Percentiles rank a stretch among this genome's conserved stretches.
These are phyloP conservation scores for Delia radicum DNA, from an alignment of 1,140 invertebrate species.

Conservation along the genomic window DNA sequence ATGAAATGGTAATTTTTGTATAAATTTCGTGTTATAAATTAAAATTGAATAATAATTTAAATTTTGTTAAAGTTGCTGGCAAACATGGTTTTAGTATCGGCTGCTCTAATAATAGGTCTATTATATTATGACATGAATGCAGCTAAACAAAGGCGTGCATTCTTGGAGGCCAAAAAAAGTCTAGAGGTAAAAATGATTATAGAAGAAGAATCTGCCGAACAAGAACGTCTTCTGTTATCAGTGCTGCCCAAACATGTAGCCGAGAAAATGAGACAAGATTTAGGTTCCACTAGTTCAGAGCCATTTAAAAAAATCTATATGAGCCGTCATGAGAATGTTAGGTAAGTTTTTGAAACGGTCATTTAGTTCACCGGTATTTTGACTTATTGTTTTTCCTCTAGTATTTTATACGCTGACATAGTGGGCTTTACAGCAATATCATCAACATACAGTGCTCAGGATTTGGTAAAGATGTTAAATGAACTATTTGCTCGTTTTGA, in stretches of 20 bases:
- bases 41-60: not conserved
- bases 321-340: slow-evolving; percentile 95
- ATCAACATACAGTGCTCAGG: slow-evolving; percentile 90
- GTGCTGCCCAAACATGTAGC: slow-evolving; percentile 94
- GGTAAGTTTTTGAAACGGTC: slow-evolving; percentile 61
- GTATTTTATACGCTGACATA: slow-evolving; percentile 88
- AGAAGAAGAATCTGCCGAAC: slow-evolving; percentile 89
- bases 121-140: slow-evolving; percentile 81
- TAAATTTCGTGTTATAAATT: not conserved
- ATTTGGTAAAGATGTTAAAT: slow-evolving; percentile 91
- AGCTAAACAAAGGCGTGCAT: slow-evolving; percentile 82
- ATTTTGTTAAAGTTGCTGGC: slow-evolving; percentile 54
- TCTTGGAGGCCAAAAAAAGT: slow-evolving; percentile 88
- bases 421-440: slow-evolving; percentile 94
- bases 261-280: slow-evolving; percentile 88
- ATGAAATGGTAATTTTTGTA: slow-evolving; percentile 3
- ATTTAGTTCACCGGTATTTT: not conserved
- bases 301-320: slow-evolving; percentile 98
- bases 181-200: slow-evolving; percentile 88
- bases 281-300: slow-evolving; percentile 80
- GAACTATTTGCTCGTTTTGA: slow-evolving; percentile 93
- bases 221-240: slow-evolving; percentile 86
- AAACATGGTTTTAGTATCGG: slow-evolving; percentile 70
- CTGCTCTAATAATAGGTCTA: slow-evolving; percentile 72
- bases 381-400: slow-evolving; percentile 40